Percentiles rank a stretch among this genome's conserved stretches.
phyloP scores from a whole-genome alignment of 2,797 vertebrate species.

The Distichodus sexfasciatus region DNA sequence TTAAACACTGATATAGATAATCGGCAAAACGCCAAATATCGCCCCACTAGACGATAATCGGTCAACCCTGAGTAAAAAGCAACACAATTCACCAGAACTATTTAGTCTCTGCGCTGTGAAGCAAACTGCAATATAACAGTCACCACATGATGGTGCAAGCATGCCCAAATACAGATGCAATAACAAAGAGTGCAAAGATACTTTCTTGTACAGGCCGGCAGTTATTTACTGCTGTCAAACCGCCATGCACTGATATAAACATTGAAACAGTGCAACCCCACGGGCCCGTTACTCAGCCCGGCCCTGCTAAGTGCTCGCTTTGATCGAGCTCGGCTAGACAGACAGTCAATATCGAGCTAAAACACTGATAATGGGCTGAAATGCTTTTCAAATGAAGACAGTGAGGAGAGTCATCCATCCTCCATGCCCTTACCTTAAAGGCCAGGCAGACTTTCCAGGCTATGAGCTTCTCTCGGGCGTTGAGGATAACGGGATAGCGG shows the following conservation, averaged over 20 bases:
- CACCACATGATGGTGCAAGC: not conserved
- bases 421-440: conserved; percentile 78
- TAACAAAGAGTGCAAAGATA: not conserved
- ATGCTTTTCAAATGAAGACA: not conserved
- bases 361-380: not conserved
- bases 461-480: conserved; percentile 86
- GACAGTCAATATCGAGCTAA: not conserved
- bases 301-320: not conserved
- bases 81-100: too few relatives aligned
- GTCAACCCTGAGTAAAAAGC: too few relatives aligned
- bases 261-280: not conserved
- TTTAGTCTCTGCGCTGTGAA: not conserved
- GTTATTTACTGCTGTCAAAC: not conserved
- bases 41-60: too few relatives aligned
- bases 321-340: not conserved
- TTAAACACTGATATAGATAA: too few relatives aligned
- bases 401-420: not conserved
- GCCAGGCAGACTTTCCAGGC: conserved; percentile 91
- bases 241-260: not conserved
- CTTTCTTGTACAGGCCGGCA: not conserved
- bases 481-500: conserved; percentile 86
- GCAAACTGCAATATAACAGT: conserved; percentile 1
- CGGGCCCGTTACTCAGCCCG: not conserved
- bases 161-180: not conserved
- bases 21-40: too few relatives aligned